Percentiles rank a stretch among this genome's conserved stretches.
Evolutionary conservation across 2,113 vertebrate species (phyloP).

Genomic region (Pyrgilauda ruficollis): DNA sequence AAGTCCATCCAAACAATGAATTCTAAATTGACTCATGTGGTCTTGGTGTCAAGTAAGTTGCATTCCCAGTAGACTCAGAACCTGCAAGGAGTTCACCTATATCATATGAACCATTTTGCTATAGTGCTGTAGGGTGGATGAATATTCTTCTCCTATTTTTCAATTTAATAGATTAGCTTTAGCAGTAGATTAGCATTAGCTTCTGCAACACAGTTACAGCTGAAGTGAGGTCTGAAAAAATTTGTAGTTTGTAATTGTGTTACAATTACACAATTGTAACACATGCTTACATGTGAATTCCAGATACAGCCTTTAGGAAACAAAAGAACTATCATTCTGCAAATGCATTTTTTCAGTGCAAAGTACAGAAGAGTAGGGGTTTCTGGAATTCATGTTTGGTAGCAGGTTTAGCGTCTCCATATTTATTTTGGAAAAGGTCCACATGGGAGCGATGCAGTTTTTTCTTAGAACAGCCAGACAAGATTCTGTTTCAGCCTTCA

Average conservation of each 20-base stretch:
- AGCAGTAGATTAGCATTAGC: not conserved
- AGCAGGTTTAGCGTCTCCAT: not conserved
- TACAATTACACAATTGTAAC: not conserved
- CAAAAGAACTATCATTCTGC: not conserved
- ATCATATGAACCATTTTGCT: not conserved
- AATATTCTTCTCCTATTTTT: not conserved
- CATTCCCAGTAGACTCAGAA: not conserved
- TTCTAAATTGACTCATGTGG: not conserved
- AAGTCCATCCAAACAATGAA: not conserved
- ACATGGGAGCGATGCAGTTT: not conserved
- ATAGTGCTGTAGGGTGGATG: not conserved
- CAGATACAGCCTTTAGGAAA: not conserved
- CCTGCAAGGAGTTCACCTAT: not conserved
- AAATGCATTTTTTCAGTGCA: not conserved
- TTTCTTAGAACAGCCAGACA: not conserved
- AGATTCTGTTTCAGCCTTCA: not conserved
- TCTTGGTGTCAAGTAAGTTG: not conserved
- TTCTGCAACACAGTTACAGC: not conserved
- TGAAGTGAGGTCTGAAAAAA: not conserved
- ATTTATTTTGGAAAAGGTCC: not conserved
- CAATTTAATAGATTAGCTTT: not conserved
- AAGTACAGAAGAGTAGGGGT: not conserved
- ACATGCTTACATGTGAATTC: not conserved
- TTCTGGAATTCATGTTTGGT: not conserved
- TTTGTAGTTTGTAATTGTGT: not conserved